Evolutionary conservation across 2,797 vertebrate species (phyloP), one percentile per base, ranked within the genome.

Genomic region (Balearica regulorum): DNA sequence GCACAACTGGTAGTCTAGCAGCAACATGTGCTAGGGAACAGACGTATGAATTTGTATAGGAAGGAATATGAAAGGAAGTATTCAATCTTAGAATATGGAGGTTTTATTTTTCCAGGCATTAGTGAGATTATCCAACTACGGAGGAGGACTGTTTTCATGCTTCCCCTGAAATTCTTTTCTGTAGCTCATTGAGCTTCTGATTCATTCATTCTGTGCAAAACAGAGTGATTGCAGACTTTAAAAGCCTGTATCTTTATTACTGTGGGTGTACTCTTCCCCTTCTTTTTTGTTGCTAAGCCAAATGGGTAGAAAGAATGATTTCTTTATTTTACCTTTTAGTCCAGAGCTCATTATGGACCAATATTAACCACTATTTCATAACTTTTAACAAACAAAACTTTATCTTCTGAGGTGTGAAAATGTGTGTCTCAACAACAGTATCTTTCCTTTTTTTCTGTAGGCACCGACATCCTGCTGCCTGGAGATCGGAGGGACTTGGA

Each of bases 171-270:
- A 96, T 92, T 88, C 31, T 91, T 90, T 81, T 88, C 91, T 89
- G 75, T 44, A 87, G 55, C 77, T 88, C 70, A 76, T 5, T 90
- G 93, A 93, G 58, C 37, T 89, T 83, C 93, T 94, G 93, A 90
- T 88, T 96, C 89, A 97, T 88, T 95, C 65, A 83, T 90, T 93
- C 70, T 92, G 84, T 91, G 84, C 76, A 90, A 94, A 95, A 92
- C 76, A 87, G 35, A 83, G 33, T 66, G 82, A 92, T 93, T 91
- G 57, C 43, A 76, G 71, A 60, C 44, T 91, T 91, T 82, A 60
- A 95, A 96, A 93, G n/a, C 31, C 70, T 84, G 7, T 70, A 39
- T 90, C 65, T 92, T 94, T 91, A 66, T 70, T 89, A 72, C 37
- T 72, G 33, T 60, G 58, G 46, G 44, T 82, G 25, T 83, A 31